Evolutionary conservation across 2,113 vertebrate genomes (phyloP), one percentile per base, ranked within the genome.

Genomic region (Coreoperca whiteheadi): DNA sequence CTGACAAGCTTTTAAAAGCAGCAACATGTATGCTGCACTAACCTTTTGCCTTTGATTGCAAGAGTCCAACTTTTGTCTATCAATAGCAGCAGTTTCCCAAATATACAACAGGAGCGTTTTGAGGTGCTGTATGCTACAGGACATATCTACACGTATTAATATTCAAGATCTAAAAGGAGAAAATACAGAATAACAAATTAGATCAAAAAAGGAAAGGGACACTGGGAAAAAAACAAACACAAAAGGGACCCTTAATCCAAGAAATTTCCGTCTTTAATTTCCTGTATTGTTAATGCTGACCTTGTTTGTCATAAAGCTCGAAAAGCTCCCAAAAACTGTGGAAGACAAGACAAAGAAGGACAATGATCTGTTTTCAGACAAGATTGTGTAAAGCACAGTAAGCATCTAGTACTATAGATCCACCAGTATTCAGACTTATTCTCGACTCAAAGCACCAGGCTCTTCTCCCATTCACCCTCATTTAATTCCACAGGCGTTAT

Each of bases 1-100:
- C 10, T 30, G 69, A 81, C 57, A 21, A 68, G 74, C 66, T 83
- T 85, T 81, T 60, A 78, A 84, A 87, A 83, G 54, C 51, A 66
- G 10, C 25, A 41, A 63, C 48, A 74, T 65, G 32, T 39, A 48
- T 56, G 30, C n/a, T n/a, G 16, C 28, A 46, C 41, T 11, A 11
- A 11, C 23, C 8, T 39, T 71, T 54, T 21, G 41, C 46, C 4
- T 79, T 37, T 74, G 65, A 70, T 80, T 71, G 34, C 11, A 67
- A 2, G 15, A 67, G 46, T 79, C 6, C 28, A 39, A 46, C 2
- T 32, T 60, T 30, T 16, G 14, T 74, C 46, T 56, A 72, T 68
- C 16, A 69, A n/a, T 10, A 16, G 43, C 54, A 71, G 37, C 10
- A 14, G 43, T 73, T 32, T 65, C 46, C 25, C 10, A 20, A n/a